Conservation (phyloP, 2,888 invertebrate genomes). For the Strigamia crassipes region DNA sequence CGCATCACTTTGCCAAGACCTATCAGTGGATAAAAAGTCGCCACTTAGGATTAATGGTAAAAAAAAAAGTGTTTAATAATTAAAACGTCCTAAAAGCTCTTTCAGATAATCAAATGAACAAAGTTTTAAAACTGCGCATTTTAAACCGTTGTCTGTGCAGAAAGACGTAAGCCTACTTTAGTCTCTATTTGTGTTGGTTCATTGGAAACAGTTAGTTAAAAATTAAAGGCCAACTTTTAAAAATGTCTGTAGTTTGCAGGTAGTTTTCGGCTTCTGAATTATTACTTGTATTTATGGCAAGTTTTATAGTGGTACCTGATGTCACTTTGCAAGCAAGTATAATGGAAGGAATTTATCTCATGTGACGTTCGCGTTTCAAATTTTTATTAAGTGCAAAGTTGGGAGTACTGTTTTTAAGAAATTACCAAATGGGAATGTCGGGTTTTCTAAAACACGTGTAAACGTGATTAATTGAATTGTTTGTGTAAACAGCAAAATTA, state of each 20-base stretch:
- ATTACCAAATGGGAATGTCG: too few species aligned
- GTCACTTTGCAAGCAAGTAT: not conserved
- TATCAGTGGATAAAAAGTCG: not conserved
- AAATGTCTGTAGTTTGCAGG: not conserved
- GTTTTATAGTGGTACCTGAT: not conserved
- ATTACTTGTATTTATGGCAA: not conserved
- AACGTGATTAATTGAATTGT: too few species aligned
- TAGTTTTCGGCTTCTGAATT: not conserved
- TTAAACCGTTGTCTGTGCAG: not conserved
- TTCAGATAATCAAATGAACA: not conserved
- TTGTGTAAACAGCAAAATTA: too few species aligned
- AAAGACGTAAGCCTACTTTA: not conserved
- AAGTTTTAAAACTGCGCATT: not conserved
- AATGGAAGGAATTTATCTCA: not conserved
- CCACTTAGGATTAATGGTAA: not conserved
- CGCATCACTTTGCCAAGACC: not conserved
- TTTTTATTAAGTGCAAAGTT: not conserved
- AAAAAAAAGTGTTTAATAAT: conserved; percentile 1
- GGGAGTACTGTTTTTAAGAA: not conserved
- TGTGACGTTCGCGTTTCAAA: not conserved
- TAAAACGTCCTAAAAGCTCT: conserved; percentile 4
- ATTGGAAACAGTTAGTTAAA: not conserved
- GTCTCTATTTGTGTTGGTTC: not conserved
- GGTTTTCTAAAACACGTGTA: too few species aligned
- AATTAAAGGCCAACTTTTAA: not conserved